These are phyloP conservation scores for Alviniconcha marisindica DNA, from an alignment of 1,140 invertebrate genomes.

Conservation along the genomic window DNA sequence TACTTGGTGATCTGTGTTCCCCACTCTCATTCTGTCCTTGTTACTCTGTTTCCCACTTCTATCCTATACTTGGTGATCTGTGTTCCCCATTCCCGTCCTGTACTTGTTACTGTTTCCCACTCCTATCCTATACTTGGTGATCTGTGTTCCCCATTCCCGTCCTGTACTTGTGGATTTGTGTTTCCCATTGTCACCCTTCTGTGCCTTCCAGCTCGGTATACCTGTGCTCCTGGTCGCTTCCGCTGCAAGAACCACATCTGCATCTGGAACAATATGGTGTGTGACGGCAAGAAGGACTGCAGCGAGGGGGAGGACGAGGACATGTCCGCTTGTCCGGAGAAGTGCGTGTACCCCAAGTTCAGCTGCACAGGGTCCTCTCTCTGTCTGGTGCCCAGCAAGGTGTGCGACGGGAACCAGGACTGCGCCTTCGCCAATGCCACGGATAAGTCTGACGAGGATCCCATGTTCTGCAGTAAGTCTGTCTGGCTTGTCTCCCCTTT, in stretches of 20 bases:
- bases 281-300: conserved; percentile 75
- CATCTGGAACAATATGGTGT: conserved; percentile 91
- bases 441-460: conserved; percentile 90
- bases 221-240: conserved; percentile 77
- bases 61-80: too few species aligned
- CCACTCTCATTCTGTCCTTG: too few species aligned
- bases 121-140: too few species aligned
- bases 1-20: too few species aligned
- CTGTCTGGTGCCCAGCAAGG: conserved; percentile 82
- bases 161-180: too few species aligned
- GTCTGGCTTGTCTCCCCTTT: not conserved
- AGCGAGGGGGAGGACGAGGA: conserved; percentile 78
- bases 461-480: conserved; percentile 37
- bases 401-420: conserved; percentile 92
- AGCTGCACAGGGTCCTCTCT: conserved; percentile 55
- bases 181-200: not conserved
- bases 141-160: too few species aligned
- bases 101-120: too few species aligned
- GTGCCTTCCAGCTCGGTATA: conserved; percentile 42
- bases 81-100: too few species aligned
- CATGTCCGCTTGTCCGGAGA: conserved; percentile 45
- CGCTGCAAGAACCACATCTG: conserved; percentile 78
- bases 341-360: conserved; percentile 25
- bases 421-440: conserved; percentile 78
- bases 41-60: too few species aligned